Percentiles rank a stretch among this genome's conserved stretches.
These are phyloP conservation scores for Gymnogyps californianus DNA, from an alignment of 2,113 vertebrate genomes.

Conservation along the genomic window DNA sequence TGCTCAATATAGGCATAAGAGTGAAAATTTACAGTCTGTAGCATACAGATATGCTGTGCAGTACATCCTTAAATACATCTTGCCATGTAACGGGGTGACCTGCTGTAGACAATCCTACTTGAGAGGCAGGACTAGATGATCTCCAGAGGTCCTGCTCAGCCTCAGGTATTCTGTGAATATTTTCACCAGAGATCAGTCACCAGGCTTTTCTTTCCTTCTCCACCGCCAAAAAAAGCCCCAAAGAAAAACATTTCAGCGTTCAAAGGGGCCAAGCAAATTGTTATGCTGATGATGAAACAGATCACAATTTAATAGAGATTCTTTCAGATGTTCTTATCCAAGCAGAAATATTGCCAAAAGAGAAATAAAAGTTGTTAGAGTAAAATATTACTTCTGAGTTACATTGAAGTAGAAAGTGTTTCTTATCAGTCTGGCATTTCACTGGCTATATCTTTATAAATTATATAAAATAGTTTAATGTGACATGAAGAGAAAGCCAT, in stretches of 20 bases:
- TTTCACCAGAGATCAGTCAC: neutral
- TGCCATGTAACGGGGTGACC: neutral
- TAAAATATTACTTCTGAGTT: neutral
- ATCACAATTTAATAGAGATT: neutral
- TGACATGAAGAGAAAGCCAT: neutral
- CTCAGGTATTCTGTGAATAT: neutral
- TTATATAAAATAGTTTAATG: neutral
- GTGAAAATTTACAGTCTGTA: neutral
- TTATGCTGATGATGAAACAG: neutral
- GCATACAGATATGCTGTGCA: neutral
- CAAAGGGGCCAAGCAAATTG: neutral
- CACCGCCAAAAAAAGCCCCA: neutral
- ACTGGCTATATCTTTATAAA: neutral
- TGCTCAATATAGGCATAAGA: neutral
- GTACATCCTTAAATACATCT: neutral
- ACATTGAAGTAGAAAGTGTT: neutral
- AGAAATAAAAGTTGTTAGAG: neutral
- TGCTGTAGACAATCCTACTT: too few relatives aligned
- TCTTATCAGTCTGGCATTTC: neutral
- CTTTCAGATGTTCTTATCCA: neutral
- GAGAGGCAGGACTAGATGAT: neutral
- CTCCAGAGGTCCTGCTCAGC: neutral
- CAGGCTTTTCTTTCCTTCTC: neutral
- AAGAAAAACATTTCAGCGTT: neutral
- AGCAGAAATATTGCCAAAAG: neutral